Evolutionary conservation across 2,888 invertebrate genomes (phyloP).

Genomic region (Rapana venosa): DNA sequence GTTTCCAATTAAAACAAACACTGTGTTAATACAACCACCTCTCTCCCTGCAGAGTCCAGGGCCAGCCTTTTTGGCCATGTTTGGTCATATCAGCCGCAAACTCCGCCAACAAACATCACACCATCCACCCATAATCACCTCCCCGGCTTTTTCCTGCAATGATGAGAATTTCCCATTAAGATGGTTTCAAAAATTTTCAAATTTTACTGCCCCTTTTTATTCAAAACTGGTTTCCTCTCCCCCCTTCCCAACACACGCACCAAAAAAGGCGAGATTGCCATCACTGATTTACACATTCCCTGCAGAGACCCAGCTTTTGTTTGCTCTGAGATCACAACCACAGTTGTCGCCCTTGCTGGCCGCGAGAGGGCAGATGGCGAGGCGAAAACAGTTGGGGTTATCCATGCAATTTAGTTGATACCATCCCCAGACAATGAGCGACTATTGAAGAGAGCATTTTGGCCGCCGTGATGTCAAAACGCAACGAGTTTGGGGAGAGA

Average conservation of each 20-base stretch:
- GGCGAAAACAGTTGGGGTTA: constrained; percentile 42
- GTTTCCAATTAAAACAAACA: not conserved
- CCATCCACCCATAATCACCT: not conserved
- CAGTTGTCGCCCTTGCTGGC: constrained; percentile 32
- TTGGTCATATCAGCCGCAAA: constrained; percentile 9
- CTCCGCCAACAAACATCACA: not conserved
- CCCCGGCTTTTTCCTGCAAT: not conserved
- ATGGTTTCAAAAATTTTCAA: constrained; percentile 6
- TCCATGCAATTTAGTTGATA: constrained; percentile 42
- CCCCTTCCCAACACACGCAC: not conserved
- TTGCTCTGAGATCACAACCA: constrained; percentile 42
- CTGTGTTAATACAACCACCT: not conserved
- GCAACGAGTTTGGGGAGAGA: constrained; percentile 30
- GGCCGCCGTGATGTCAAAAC: constrained; percentile 31
- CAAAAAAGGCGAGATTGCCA: constrained; percentile 26
- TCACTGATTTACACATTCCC: constrained; percentile 37
- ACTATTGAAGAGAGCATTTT: constrained; percentile 22
- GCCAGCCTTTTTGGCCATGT: not conserved
- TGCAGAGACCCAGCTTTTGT: constrained; percentile 12
- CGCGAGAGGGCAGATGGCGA: constrained; percentile 42
- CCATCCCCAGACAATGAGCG: constrained; percentile 35
- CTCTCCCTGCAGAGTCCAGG: not conserved
- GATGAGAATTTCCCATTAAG: constrained; percentile 24
- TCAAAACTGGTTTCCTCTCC: not conserved
- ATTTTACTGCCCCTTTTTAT: constrained; percentile 18